Evolutionary conservation across 2,888 invertebrate genomes (phyloP).

Genomic region (Euzophera pinguis): DNA sequence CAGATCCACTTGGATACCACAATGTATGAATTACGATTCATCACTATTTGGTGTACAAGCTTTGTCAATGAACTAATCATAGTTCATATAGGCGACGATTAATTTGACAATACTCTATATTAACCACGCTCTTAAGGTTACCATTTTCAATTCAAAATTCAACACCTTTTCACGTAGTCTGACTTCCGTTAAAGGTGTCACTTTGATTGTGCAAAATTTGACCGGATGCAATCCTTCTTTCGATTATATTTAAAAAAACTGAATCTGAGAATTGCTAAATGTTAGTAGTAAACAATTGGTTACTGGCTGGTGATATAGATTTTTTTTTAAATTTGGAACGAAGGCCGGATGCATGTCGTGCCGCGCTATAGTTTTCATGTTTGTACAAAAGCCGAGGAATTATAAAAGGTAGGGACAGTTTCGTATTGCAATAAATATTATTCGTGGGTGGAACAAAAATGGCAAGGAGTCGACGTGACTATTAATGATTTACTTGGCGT

Average conservation of each 20-base stretch:
- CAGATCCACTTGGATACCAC: too few relatives aligned
- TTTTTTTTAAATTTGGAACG: slow-evolving; percentile 23
- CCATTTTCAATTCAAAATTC: background rate
- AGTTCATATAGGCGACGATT: background rate
- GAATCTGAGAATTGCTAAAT: slow-evolving; percentile 5
- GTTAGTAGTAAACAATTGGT: background rate
- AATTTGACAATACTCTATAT: background rate
- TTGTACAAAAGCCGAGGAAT: slow-evolving; percentile 51
- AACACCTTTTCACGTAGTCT: slow-evolving; percentile 23
- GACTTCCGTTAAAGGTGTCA: slow-evolving; percentile 32
- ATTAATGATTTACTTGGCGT: too few relatives aligned
- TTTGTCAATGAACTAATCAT: too few relatives aligned
- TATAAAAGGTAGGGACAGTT: slow-evolving; percentile 68
- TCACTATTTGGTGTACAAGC: too few relatives aligned
- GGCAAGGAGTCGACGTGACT: slow-evolving; percentile 27
- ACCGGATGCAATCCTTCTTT: slow-evolving; percentile 38
- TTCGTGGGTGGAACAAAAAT: slow-evolving; percentile 54
- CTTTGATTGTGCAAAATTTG: slow-evolving; percentile 44
- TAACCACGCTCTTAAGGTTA: background rate
- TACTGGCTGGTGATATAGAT: slow-evolving; percentile 19
- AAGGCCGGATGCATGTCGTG: slow-evolving; percentile 59
- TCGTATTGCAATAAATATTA: slow-evolving; percentile 72
- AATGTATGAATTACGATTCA: too few relatives aligned
- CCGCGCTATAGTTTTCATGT: slow-evolving; percentile 45
- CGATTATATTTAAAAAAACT: background rate